A percentile compares a stretch with the other conserved stretches of the same genome.
Evolutionary conservation across 2,888 invertebrate species (phyloP).

Genomic region (Spatulosminthurus flaviceps): DNA sequence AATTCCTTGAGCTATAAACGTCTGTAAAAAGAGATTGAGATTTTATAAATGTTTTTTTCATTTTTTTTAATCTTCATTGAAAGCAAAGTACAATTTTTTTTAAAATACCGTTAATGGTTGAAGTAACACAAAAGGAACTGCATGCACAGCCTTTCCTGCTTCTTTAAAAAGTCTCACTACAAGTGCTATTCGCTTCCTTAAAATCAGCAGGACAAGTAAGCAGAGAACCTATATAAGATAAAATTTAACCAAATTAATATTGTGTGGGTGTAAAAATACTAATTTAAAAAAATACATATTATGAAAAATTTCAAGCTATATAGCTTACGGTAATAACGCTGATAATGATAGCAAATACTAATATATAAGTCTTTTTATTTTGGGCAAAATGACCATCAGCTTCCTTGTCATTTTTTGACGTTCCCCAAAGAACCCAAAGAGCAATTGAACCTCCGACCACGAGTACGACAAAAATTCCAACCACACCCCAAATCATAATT

Average conservation of each 20-base stretch:
- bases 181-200: conserved; percentile 73
- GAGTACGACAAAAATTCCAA: conserved; percentile 69
- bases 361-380: background rate
- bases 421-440: conserved; percentile 69
- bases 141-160: conserved; percentile 73
- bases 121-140: conserved; percentile 73
- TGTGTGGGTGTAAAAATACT: background rate
- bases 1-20: conserved; percentile 23
- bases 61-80: too few relatives aligned
- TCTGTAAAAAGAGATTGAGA: conserved; percentile 30
- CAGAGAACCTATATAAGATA: conserved; percentile 67
- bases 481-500: conserved; percentile 73
- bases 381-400: background rate
- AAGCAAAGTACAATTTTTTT: background rate
- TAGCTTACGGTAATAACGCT: background rate
- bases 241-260: background rate
- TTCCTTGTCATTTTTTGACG: background rate
- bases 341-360: conserved; percentile 19
- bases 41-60: too few relatives aligned
- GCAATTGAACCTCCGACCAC: conserved; percentile 70
- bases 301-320: background rate
- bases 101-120: conserved; percentile 67
- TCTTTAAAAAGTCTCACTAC: conserved; percentile 75
- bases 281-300: background rate
- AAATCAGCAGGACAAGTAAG: conserved; percentile 71